Percentiles rank a stretch among this genome's conserved stretches.
phyloP scores from a whole-genome alignment of 2,113 vertebrate species.

The Hemibagrus wyckioides region DNA sequence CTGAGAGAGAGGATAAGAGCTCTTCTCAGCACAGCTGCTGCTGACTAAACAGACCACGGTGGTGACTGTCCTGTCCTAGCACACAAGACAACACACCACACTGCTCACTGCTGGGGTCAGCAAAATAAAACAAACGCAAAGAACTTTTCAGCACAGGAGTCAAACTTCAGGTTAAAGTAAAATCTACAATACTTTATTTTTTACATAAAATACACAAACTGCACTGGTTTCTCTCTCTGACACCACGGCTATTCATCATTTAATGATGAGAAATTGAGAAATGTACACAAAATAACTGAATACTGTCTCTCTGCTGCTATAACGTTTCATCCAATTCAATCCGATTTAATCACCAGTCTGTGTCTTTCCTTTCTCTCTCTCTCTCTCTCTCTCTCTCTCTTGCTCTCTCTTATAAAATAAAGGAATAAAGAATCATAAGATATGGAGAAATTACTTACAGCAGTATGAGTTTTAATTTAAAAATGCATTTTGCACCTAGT shows the following conservation, averaged over 20 bases:
- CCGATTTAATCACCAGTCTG: too few species aligned
- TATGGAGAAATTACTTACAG: background rate
- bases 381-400: too few species aligned
- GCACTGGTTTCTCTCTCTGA: background rate
- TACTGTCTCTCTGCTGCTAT: too few species aligned
- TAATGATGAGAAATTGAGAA: too few species aligned
- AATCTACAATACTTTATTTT: background rate
- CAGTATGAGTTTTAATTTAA: too few species aligned
- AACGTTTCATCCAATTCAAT: too few species aligned
- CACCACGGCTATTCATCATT: background rate
- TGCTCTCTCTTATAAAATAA: background rate
- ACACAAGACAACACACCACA: background rate
- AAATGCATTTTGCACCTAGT: too few species aligned
- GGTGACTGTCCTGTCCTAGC: background rate
- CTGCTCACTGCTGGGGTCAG: background rate
- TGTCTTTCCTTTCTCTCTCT: too few species aligned
- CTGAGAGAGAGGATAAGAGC: conserved; percentile 26
- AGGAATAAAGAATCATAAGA: background rate
- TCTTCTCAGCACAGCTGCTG: background rate
- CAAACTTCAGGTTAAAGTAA: background rate
- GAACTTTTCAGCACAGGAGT: background rate
- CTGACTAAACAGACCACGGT: conserved; percentile 16
- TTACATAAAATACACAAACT: background rate
- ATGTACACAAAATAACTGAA: too few species aligned
- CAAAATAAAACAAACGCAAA: background rate